Conservation (phyloP, 2,797 vertebrate species). For the Naso thynnoides region DNA sequence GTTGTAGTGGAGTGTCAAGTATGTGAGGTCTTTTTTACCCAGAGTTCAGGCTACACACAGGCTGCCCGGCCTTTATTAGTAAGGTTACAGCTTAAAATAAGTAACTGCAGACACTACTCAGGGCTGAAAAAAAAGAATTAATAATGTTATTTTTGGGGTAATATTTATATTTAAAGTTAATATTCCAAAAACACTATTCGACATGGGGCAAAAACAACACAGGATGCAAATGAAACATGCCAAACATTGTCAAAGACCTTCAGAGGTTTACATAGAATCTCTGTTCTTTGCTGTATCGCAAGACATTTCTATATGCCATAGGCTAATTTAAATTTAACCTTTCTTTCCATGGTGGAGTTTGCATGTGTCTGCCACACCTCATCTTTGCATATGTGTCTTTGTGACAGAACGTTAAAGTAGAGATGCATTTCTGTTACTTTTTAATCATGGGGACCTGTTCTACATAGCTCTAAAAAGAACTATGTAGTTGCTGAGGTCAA, state of each 20-base stretch:
- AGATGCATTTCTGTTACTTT: background rate
- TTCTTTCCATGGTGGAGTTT: background rate
- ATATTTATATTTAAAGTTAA: background rate
- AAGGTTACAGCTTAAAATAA: background rate
- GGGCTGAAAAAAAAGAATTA: too few species aligned
- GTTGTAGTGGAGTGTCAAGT: background rate
- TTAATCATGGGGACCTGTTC: background rate
- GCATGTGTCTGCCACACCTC: slow-evolving; percentile 4
- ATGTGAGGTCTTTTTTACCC: background rate
- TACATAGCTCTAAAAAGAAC: background rate
- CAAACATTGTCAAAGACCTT: too few species aligned
- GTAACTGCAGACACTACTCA: background rate
- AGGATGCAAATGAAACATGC: too few species aligned
- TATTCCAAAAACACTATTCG: too few species aligned
- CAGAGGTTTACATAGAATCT: too few species aligned
- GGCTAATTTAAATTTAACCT: background rate
- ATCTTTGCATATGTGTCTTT: background rate
- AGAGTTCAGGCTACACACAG: background rate
- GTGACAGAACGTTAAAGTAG: background rate
- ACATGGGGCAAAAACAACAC: too few species aligned
- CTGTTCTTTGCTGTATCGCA: too few species aligned
- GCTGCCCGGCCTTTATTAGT: background rate
- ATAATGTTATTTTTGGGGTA: background rate
- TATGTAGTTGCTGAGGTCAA: slow-evolving; percentile 9
- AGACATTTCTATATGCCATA: too few species aligned